Base-by-base conservation (phyloP, 2,113 vertebrate genomes). In the Colossoma macropomum region DNA sequence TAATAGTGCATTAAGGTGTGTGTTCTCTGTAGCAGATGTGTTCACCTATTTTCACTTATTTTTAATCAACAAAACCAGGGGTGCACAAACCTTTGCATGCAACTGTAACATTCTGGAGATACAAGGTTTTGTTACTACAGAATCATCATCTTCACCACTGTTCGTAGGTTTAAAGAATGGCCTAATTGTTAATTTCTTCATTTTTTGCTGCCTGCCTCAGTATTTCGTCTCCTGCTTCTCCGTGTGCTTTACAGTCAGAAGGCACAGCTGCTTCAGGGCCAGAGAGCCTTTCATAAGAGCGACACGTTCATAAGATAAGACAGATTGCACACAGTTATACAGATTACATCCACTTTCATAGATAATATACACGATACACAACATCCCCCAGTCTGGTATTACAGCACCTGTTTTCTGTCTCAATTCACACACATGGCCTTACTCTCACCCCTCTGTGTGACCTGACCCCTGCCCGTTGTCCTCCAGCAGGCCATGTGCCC, bases 281-380 rank as follows among this genome's bases (percentile, higher is more conserved):
- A 71, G n/a, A 41, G 25, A 59, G 25, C 6, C 21, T 56, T 59
- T 27, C 6, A 80, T 0, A 1, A 27, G 19, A 4, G 10, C 0
- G 15, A 59, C 66, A 32, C 38, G 15, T 54, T 38, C 60, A 23
- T 66, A 69, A 69, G 32, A 16, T 21, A 56, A 56, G 30, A 69
- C 19, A 38, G 71, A 32, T 8, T 38, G 56, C 25, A 27, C 56
- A 38, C n/a, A 21, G 28, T 66, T 82, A 41, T 28, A 76, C 54
- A 68, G 63, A 75, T 45, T 25, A 23, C 41, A 82, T 75, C 71
- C 62, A 68, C 27, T 65, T 75, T 56, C 28, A 52, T 28, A 76
- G 32, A 21, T 48, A 38, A 62, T 48, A 21, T 25, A 48, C 59
- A 74, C 41, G 25, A 45, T 1, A 34, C 41, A 32, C 25, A 63